Evolutionary conservation across 2,888 invertebrate genomes (phyloP).

Genomic region (Adineta ricciae): DNA sequence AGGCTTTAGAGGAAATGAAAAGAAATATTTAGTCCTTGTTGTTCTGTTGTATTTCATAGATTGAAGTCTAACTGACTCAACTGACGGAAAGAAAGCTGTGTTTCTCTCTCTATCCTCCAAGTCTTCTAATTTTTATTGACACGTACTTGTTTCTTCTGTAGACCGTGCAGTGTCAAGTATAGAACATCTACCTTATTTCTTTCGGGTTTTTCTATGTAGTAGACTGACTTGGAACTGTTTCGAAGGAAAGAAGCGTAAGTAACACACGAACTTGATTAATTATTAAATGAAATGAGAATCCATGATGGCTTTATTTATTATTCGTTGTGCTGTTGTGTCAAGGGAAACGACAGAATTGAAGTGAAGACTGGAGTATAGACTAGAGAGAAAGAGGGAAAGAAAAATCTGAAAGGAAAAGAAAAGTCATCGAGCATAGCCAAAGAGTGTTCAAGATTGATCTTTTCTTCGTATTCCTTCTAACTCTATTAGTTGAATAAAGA

Average conservation of each 20-base stretch:
- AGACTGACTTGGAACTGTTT: background rate
- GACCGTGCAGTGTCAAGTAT: background rate
- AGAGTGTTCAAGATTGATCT: conserved; percentile 9
- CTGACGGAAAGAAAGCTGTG: too few species aligned
- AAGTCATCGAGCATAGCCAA: background rate
- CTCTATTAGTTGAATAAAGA: background rate
- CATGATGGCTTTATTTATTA: background rate
- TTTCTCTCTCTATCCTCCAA: background rate
- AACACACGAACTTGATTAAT: background rate
- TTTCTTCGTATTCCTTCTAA: background rate
- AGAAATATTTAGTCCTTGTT: background rate
- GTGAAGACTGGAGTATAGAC: background rate
- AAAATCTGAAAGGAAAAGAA: background rate
- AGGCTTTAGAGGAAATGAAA: background rate
- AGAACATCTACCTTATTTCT: background rate
- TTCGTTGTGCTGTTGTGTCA: background rate
- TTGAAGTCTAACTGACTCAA: background rate
- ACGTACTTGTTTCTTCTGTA: background rate
- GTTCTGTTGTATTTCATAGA: background rate
- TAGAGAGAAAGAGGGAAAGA: background rate
- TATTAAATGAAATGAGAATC: background rate
- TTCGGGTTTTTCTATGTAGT: background rate
- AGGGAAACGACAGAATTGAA: background rate
- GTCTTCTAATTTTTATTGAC: background rate
- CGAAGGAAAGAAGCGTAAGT: background rate